Evolutionary conservation across 2,888 invertebrate species (phyloP), one percentile per base, ranked within the genome.

Genomic region (Atrina japonica): DNA sequence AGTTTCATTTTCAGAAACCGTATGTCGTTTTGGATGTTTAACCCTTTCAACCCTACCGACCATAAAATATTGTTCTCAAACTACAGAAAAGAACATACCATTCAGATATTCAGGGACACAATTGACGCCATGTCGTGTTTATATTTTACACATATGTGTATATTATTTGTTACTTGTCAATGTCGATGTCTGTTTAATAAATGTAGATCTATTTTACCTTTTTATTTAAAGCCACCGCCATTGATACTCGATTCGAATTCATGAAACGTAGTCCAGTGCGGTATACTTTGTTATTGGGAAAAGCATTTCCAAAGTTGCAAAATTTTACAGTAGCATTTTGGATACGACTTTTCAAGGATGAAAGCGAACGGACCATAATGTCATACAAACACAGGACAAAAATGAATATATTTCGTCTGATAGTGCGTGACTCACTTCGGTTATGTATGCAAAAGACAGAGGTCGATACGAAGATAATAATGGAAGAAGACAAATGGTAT

Each of bases 301-400:
- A 88, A 65, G 83, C 87, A 1, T 88, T 90, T 66, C 89, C 90
- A 2, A 77, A 75, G 30, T 83, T 90, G 30, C 61, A 68, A 2
- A 66, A 82, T 18, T 89, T 90, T 66, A 89, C 89, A 14, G 83
- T 90, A 52, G 83, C 85, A 14, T 84, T 89, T 60, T 90, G 89
- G 88, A 76, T 90, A 18, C 84, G 83, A 67, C 77, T 88, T 27
- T 67, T 67, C 61, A 74, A 55, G 61, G 73, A 50, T 60, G 84
- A 25, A 16, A 63, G 50, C 11, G 69, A 69, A 18, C 52, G 65
- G 21, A 86, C 87, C 14, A 84, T 88, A 25, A 70, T 88, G 69
- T 88, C 88, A 9, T 88, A 88, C 80, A 83, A 79, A 64, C 80
- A 85, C 18, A 83, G 75, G 11, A 53, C 63, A 9, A 68, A 70